A percentile compares a stretch with the other conserved stretches of the same genome.
These are phyloP conservation scores for Semaprochilodus insignis DNA, from an alignment of 2,797 vertebrate genomes.

Conservation along the genomic window DNA sequence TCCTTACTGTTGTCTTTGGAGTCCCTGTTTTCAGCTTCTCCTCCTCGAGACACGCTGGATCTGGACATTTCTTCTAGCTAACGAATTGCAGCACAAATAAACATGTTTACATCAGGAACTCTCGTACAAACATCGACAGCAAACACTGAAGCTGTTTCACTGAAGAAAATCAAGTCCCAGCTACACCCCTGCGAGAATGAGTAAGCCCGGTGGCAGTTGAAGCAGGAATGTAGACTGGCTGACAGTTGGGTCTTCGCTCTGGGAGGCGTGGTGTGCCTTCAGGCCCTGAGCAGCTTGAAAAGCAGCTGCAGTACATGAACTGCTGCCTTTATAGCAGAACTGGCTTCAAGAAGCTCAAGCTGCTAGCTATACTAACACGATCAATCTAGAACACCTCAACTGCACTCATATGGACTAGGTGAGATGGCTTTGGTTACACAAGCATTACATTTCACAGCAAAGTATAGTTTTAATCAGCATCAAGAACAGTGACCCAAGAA, in stretches of 20 bases:
- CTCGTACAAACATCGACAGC: not conserved
- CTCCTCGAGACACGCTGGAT: slow-evolving; percentile 14
- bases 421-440: not conserved
- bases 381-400: not conserved
- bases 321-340: slow-evolving; percentile 31
- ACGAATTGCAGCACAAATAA: slow-evolving; percentile 42
- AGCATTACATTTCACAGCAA: not conserved
- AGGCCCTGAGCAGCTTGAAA: slow-evolving; percentile 36
- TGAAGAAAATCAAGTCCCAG: not conserved
- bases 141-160: not conserved
- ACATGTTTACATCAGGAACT: not conserved
- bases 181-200: not conserved
- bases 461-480: not conserved
- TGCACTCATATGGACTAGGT: not conserved
- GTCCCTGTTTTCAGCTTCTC: not conserved
- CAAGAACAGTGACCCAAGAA: not conserved
- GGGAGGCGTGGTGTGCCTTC: slow-evolving; percentile 58
- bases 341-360: not conserved
- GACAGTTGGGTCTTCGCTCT: slow-evolving; percentile 56
- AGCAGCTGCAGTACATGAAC: slow-evolving; percentile 21
- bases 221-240: slow-evolving; percentile 67
- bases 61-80: slow-evolving; percentile 60
- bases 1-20: slow-evolving; percentile 16
- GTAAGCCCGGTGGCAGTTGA: slow-evolving; percentile 60
- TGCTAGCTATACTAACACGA: not conserved